Conservation (phyloP, 2,888 invertebrate species). For the Flabesymbios commensalis region DNA sequence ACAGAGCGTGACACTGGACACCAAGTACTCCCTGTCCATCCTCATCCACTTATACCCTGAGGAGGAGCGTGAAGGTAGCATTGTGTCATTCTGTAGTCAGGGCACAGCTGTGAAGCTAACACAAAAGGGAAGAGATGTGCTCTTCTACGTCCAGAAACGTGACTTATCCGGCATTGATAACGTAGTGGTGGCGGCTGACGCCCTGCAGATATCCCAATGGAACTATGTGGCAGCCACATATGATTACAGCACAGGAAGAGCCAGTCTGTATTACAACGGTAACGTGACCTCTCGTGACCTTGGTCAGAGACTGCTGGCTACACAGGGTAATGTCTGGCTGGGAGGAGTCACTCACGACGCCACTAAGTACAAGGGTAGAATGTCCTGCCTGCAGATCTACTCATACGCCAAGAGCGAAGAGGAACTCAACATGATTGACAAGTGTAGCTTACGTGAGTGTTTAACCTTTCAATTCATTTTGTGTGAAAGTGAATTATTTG, state of each 20-base stretch:
- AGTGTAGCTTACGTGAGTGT: conserved; percentile 19
- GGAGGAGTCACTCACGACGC: background rate
- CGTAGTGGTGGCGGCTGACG: background rate
- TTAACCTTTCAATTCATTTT: too few species aligned
- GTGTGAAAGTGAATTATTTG: too few species aligned
- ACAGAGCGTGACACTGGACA: conserved; percentile 13
- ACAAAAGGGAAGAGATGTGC: background rate
- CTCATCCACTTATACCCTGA: conserved; percentile 11
- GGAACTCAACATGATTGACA: background rate
- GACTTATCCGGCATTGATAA: background rate
- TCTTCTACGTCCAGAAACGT: background rate
- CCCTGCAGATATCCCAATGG: conserved; percentile 1
- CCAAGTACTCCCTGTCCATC: conserved; percentile 13
- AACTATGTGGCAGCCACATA: conserved; percentile 10
- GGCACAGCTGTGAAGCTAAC: background rate
- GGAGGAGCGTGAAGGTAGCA: background rate
- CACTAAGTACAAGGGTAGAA: conserved; percentile 1
- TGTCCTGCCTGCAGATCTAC: conserved; percentile 20
- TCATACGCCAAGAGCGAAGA: background rate
- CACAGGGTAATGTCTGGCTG: background rate
- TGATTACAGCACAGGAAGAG: background rate
- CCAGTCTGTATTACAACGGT: conserved; percentile 3
- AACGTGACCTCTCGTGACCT: background rate
- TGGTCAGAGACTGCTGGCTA: conserved; percentile 4
- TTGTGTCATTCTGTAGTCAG: conserved; percentile 2